Base-by-base conservation (phyloP, 2,888 invertebrate species). In the Celastrina argiolus region DNA sequence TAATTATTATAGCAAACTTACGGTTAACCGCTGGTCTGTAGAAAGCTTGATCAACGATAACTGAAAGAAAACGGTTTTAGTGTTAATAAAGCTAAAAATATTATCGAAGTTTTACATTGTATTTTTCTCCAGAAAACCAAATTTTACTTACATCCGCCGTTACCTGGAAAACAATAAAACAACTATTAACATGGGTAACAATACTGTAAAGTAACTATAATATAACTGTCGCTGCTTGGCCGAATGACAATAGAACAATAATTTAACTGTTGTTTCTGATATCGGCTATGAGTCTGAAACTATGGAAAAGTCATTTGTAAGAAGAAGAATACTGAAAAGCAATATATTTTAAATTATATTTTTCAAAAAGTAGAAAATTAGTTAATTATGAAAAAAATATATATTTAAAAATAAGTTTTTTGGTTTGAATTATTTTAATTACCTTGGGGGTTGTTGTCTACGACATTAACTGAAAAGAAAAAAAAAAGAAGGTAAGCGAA, bases 391-490 rank as follows among this genome's bases (percentile, higher is more conserved):
- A n/a, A n/a, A n/a, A n/a, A n/a, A n/a, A n/a, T n/a, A n/a, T n/a
- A n/a, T n/a, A n/a, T n/a, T n/a, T n/a, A n/a, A n/a, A n/a, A n/a
- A n/a, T n/a, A n/a, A n/a, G n/a, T n/a, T n/a, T n/a, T n/a, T n/a
- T 28, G 28, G 28, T 28, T 28, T 45, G 45, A 42, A 16, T 45
- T 3, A 3, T 45, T 26, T 26, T 14, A 34, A 56, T 58, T 58
- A 64, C 64, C 64, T 31, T 65, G 42, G 34, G 67, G 69, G 34
- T 69, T 69, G 69, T 68, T 66, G 72, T 76, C 74, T 59, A 77
- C 76, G 56, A 77, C 74, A 39, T 73, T 66, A 26, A 76, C 76
- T 75, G 72, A 51, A 74, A 73, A 66, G 28, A 63, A 68, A 68
- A 34, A 12, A 63, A 63, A n/a, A 12, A 34, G n/a, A 34, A n/a